Evolutionary conservation across 2,797 vertebrate species (phyloP).

Genomic region (Tadarida brasiliensis): DNA sequence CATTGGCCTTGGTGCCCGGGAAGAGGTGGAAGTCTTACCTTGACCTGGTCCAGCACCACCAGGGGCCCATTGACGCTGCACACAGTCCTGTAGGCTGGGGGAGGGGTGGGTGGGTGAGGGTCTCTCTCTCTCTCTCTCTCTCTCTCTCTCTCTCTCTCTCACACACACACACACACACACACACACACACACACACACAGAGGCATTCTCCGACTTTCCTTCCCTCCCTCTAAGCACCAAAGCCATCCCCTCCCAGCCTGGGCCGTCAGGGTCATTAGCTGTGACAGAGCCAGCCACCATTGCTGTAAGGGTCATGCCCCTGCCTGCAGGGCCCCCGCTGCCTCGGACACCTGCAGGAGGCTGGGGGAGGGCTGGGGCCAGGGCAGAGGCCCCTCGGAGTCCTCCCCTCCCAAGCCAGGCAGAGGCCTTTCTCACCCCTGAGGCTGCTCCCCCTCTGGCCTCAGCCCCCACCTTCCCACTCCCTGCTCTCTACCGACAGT

Average conservation of each 20-base stretch:
- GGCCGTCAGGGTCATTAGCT: constrained; percentile 90
- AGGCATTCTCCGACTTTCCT: background rate
- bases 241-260: constrained; percentile 54
- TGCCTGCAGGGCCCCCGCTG: constrained; percentile 68
- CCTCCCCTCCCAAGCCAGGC: background rate
- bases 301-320: constrained; percentile 94
- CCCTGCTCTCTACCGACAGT: constrained; percentile 24
- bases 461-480: background rate
- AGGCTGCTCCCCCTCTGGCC: constrained; percentile 43
- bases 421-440: background rate
- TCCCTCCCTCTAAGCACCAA: background rate
- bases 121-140: too few relatives aligned
- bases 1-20: background rate
- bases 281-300: constrained; percentile 94
- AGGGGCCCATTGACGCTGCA: constrained; percentile 89
- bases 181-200: background rate
- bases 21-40: constrained; percentile 82
- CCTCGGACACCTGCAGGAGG: constrained; percentile 90
- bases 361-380: constrained; percentile 45
- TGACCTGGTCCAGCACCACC: constrained; percentile 91
- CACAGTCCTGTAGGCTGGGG: constrained; percentile 89
- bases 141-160: too few relatives aligned
- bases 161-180: background rate
- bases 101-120: background rate
- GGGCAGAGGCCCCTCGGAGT: constrained; percentile 64